A percentile compares a stretch with the other conserved stretches of the same genome.
These are phyloP conservation scores for Ptychoptera albimana DNA, from an alignment of 2,888 invertebrate species.

Conservation along the genomic window DNA sequence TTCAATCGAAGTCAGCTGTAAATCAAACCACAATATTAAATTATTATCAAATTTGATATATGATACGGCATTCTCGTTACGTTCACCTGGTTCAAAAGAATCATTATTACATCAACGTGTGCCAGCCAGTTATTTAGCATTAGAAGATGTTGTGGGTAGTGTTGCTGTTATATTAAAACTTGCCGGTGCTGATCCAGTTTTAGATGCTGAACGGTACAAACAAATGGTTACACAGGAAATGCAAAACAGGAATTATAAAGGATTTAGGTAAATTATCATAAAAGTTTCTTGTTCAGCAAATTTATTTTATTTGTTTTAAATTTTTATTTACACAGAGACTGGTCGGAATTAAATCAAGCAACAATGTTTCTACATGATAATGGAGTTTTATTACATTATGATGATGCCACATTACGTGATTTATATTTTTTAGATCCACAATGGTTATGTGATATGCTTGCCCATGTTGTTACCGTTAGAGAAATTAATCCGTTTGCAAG, in stretches of 20 bases:
- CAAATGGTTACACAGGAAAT: constrained; percentile 28
- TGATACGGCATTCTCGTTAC: constrained; percentile 80
- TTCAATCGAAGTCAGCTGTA: constrained; percentile 77
- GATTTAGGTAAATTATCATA: constrained; percentile 18
- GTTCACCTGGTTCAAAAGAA: constrained; percentile 83
- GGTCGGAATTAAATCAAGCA: constrained; percentile 83
- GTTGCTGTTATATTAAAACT: constrained; percentile 60
- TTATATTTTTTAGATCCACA: constrained; percentile 94
- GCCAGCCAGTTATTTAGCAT: constrained; percentile 85
- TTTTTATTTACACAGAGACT: constrained; percentile 40
- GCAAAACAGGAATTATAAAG: constrained; percentile 28
- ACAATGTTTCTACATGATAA: constrained; percentile 96
- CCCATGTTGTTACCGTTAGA: constrained; percentile 91
- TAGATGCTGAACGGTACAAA: constrained; percentile 63
- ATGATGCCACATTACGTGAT: constrained; percentile 86
- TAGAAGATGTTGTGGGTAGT: constrained; percentile 81
- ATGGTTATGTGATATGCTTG: constrained; percentile 96
- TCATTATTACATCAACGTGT: constrained; percentile 83
- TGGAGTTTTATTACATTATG: constrained; percentile 85
- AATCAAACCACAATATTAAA: constrained; percentile 76
- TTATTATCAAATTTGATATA: constrained; percentile 83
- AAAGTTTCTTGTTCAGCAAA: too few species aligned
- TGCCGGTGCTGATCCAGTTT: constrained; percentile 60
- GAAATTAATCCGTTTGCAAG: constrained; percentile 92
- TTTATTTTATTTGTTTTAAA: too few species aligned